phyloP scores from a whole-genome alignment of 2,113 vertebrate species.

The Gymnobelideus leadbeateri region DNA sequence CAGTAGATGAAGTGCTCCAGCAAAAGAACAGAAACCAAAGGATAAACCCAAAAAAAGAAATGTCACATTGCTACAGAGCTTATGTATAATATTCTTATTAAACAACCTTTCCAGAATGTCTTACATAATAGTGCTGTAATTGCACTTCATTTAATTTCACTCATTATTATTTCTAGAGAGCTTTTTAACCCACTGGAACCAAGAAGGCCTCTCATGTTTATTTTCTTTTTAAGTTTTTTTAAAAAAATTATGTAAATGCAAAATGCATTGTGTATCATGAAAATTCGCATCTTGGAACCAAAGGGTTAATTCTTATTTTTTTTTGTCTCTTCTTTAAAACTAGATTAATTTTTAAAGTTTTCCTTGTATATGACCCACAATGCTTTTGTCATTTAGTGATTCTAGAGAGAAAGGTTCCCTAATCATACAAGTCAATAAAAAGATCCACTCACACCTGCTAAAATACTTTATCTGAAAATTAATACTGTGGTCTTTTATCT shows the following conservation, averaged over 20 bases:
- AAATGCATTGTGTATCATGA: slow-evolving; percentile 78
- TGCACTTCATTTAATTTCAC: slow-evolving; percentile 80
- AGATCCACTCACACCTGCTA: background rate
- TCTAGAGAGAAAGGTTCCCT: background rate
- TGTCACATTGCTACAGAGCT: slow-evolving; percentile 85
- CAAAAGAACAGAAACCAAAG: slow-evolving; percentile 74
- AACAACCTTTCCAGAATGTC: slow-evolving; percentile 87
- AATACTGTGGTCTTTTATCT: background rate
- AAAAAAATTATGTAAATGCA: slow-evolving; percentile 70
- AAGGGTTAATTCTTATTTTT: slow-evolving; percentile 81
- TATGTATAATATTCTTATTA: slow-evolving; percentile 86
- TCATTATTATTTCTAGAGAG: slow-evolving; percentile 83
- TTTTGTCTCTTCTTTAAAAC: slow-evolving; percentile 86
- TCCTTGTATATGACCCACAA: background rate
- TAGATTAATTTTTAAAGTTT: no score
- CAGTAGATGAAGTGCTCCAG: slow-evolving; percentile 89
- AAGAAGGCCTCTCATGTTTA: slow-evolving; percentile 79
- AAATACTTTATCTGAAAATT: background rate
- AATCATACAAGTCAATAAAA: background rate
- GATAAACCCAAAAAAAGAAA: slow-evolving; percentile 81
- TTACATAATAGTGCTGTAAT: slow-evolving; percentile 84
- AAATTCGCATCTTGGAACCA: slow-evolving; percentile 81
- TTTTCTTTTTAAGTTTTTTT: slow-evolving; percentile 50
- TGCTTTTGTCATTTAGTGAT: background rate
- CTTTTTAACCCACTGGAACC: slow-evolving; percentile 81